These are phyloP conservation scores for Cossypha polioptera DNA, from an alignment of 2,797 vertebrate species.

Conservation along the genomic window DNA sequence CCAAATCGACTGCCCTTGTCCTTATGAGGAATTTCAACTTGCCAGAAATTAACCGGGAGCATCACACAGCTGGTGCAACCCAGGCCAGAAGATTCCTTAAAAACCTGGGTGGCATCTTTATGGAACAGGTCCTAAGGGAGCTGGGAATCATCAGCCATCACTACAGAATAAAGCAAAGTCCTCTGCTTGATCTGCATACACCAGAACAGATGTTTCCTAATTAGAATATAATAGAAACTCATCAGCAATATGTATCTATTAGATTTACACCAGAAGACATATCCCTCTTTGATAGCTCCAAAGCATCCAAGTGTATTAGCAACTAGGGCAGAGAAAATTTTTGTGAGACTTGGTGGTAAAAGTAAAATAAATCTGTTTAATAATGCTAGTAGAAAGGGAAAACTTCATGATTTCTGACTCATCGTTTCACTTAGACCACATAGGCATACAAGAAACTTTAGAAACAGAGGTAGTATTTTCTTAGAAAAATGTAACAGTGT, in stretches of 20 bases:
- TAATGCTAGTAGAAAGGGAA: neutral
- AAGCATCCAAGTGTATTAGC: neutral
- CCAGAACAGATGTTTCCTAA: conserved; percentile 14
- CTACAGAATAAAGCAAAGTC: neutral
- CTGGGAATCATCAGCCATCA: neutral
- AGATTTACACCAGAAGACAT: neutral
- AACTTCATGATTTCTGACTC: neutral
- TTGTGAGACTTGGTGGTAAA: neutral
- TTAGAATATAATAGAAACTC: neutral
- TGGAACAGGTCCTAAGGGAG: neutral
- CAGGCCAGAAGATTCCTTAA: neutral
- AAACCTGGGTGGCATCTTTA: neutral
- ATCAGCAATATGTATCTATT: neutral
- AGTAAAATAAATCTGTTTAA: neutral
- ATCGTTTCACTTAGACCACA: neutral
- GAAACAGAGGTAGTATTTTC: neutral
- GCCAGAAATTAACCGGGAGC: neutral
- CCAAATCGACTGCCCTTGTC: too few species aligned
- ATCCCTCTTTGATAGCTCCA: neutral
- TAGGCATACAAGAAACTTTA: neutral
- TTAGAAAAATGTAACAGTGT: neutral
- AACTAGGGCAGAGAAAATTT: neutral
- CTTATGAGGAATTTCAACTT: neutral
- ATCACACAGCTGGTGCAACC: neutral
- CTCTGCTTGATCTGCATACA: neutral